A percentile compares a stretch with the other conserved stretches of the same genome.
phyloP scores from a whole-genome alignment of 2,797 vertebrate species.

The Gymnoscopelus braueri region DNA sequence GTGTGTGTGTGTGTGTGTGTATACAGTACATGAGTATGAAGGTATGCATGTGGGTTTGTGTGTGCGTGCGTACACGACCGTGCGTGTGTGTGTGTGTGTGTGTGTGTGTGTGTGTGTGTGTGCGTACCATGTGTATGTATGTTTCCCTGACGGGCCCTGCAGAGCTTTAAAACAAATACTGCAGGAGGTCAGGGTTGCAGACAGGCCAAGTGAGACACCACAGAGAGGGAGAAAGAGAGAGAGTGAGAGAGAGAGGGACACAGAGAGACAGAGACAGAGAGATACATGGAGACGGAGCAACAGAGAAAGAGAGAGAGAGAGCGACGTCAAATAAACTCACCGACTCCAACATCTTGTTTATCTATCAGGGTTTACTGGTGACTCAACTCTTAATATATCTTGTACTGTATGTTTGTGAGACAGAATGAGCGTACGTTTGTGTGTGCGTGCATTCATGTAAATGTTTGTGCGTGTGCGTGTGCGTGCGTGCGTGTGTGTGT shows the following conservation, averaged over 20 bases:
- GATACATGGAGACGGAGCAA: background rate
- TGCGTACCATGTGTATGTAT: background rate
- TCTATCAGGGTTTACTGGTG: conserved; percentile 58
- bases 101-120: conserved; percentile 1
- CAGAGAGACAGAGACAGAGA: conserved; percentile 5
- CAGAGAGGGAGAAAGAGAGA: conserved; percentile 20
- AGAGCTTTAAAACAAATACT: conserved; percentile 71
- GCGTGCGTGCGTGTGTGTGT: conserved; percentile 1
- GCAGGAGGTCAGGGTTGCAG: conserved; percentile 57
- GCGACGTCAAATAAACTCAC: conserved; percentile 75
- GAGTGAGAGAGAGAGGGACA: background rate
- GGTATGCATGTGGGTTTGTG: no score
- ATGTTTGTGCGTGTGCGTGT: conserved; percentile 19
- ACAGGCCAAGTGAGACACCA: conserved; percentile 58
- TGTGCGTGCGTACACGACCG: no score
- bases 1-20: no score
- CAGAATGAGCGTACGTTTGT: background rate
- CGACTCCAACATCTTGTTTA: conserved; percentile 73
- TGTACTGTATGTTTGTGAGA: conserved; percentile 22
- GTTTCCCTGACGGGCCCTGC: conserved; percentile 44
- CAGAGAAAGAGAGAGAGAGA: conserved; percentile 17
- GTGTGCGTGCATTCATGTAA: background rate
- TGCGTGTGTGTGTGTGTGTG: background rate
- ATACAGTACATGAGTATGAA: no score
- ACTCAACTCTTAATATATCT: conserved; percentile 48